phyloP scores from a whole-genome alignment of 2,888 invertebrate species.

The Ochlodes sylvanus region DNA sequence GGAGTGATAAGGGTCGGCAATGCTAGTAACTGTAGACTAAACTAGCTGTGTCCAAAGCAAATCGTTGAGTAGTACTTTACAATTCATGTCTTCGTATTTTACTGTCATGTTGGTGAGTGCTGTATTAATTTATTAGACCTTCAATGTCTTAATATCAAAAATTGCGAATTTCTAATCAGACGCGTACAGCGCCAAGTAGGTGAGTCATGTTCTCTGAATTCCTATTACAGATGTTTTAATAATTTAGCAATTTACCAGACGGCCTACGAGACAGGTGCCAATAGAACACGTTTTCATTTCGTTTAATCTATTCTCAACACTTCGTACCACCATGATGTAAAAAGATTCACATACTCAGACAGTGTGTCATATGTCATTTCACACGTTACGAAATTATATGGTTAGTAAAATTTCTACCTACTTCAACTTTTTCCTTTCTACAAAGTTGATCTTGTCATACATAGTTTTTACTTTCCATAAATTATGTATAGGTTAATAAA shows the following conservation, averaged over 20 bases:
- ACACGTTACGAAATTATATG: conserved; percentile 11
- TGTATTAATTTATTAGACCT: no score
- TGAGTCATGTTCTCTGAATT: conserved; percentile 4
- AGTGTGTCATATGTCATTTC: conserved; percentile 21
- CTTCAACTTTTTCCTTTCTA: no score
- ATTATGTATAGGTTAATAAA: background rate
- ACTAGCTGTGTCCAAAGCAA: background rate
- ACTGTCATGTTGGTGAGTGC: no score
- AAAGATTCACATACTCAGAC: conserved; percentile 27
- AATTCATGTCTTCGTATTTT: no score
- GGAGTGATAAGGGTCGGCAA: background rate
- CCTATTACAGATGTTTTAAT: conserved; percentile 2
- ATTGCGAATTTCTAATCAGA: background rate
- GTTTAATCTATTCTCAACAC: background rate
- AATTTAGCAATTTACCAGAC: background rate
- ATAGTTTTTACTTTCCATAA: background rate
- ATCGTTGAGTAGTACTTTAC: background rate
- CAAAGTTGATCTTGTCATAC: background rate
- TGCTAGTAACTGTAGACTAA: background rate
- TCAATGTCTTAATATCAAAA: no score
- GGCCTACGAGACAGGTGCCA: conserved; percentile 20
- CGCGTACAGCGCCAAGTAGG: background rate
- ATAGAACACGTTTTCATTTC: conserved; percentile 11
- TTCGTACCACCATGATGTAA: background rate
- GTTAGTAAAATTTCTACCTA: no score